phyloP scores from a whole-genome alignment of 23 tunicate species.

The Halocynthia aurantium region DNA sequence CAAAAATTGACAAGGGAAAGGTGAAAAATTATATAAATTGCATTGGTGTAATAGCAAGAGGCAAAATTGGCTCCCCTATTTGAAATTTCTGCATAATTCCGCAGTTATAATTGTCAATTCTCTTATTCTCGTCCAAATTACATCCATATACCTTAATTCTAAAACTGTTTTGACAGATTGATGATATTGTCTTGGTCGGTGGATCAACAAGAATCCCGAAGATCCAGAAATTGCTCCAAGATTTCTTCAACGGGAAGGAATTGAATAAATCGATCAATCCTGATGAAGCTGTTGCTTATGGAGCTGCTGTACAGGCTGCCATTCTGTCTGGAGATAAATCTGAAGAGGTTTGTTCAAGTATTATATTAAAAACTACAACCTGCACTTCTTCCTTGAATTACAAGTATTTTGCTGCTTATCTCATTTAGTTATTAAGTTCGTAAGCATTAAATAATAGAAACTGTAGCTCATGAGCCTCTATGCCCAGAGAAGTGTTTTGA shows the following conservation, averaged over 20 bases:
- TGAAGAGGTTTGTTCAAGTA: slow-evolving; percentile 24
- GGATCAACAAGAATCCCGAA: slow-evolving; percentile 96
- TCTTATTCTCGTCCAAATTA: no score
- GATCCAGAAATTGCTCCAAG: slow-evolving; percentile 75
- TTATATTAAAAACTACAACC: not conserved
- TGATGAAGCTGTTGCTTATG: slow-evolving; percentile 98
- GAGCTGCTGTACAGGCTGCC: slow-evolving; percentile 99
- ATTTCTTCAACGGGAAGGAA: slow-evolving; percentile 86
- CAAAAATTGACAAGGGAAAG: slow-evolving; percentile 78
- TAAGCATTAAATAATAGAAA: no score
- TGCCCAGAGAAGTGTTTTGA: no score
- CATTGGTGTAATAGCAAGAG: no score
- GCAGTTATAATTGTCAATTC: no score
- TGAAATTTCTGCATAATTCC: no score
- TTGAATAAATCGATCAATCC: slow-evolving; percentile 97
- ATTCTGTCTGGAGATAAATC: slow-evolving; percentile 93
- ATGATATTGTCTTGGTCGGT: slow-evolving; percentile 92
- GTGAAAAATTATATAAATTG: not conserved
- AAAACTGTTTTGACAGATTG: slow-evolving; percentile 35
- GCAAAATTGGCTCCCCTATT: no score
- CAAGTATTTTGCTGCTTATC: no score
- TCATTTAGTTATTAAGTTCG: no score
- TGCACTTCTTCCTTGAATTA: no score
- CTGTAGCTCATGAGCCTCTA: no score
- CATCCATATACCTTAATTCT: no score